These are phyloP conservation scores for Geotrypetes seraphini DNA, from an alignment of 2,797 vertebrate genomes.

Conservation along the genomic window DNA sequence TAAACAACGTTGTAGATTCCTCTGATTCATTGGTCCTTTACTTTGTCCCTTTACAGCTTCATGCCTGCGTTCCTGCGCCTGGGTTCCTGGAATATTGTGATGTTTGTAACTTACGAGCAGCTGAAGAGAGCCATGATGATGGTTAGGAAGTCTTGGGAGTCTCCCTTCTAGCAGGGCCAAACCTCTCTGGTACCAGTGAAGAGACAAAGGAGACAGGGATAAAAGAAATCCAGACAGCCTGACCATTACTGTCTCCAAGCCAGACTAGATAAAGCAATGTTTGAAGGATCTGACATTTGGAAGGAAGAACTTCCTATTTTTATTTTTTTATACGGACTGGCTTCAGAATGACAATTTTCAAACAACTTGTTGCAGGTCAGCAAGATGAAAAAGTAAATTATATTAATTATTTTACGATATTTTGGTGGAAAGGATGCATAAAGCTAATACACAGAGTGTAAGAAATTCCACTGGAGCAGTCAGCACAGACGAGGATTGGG, in stretches of 20 bases:
- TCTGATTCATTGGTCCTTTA: too few relatives aligned
- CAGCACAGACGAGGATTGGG: neutral
- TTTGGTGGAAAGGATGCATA: slow-evolving; percentile 9
- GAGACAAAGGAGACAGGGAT: too few relatives aligned
- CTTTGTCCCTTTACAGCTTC: slow-evolving; percentile 65
- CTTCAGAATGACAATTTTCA: too few relatives aligned
- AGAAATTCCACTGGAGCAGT: neutral
- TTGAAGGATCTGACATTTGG: too few relatives aligned
- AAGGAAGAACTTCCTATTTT: too few relatives aligned
- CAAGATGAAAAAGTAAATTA: slow-evolving; percentile 18
- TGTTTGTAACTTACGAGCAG: slow-evolving; percentile 92
- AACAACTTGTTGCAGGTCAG: neutral
- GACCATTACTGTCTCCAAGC: too few relatives aligned
- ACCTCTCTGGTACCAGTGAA: too few relatives aligned
- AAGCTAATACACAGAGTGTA: slow-evolving; percentile 22
- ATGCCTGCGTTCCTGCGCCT: slow-evolving; percentile 82
- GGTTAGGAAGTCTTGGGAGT: slow-evolving; percentile 31
- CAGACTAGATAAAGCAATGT: too few relatives aligned
- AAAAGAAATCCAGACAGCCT: too few relatives aligned
- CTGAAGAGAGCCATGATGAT: slow-evolving; percentile 74
- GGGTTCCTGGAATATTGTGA: slow-evolving; percentile 89
- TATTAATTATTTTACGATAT: slow-evolving; percentile 24
- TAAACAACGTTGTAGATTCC: too few relatives aligned
- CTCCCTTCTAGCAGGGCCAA: slow-evolving; percentile 29
- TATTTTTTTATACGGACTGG: too few relatives aligned